Percentiles rank a stretch among this genome's conserved stretches.
Conservation (phyloP, 2,113 vertebrate genomes). For the Tragelaphus strepsiceros region DNA sequence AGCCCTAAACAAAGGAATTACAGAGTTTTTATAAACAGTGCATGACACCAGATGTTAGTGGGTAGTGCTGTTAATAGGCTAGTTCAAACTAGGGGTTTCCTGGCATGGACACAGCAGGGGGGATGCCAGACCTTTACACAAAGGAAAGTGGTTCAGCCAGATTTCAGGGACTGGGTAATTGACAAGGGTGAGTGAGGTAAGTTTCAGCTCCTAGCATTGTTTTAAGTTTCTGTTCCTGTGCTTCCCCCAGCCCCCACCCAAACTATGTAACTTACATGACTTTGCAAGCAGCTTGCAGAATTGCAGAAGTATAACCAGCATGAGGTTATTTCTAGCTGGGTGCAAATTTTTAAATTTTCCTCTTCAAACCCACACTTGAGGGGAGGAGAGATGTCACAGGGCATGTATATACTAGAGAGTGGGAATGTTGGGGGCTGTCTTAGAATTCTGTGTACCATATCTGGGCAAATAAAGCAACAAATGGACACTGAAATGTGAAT, state of each 20-base stretch:
- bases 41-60: background rate
- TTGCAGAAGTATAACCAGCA: background rate
- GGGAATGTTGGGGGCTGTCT: background rate
- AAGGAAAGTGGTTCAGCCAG: background rate
- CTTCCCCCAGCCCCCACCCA: background rate
- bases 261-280: background rate
- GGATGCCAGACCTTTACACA: background rate
- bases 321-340: background rate
- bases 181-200: background rate
- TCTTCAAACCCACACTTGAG: background rate
- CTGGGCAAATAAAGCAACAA: background rate
- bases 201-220: background rate
- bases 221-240: background rate
- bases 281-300: background rate
- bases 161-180: background rate
- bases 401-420: background rate
- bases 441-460: background rate
- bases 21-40: background rate
- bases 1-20: background rate
- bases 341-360: background rate
- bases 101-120: background rate
- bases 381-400: background rate
- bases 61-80: background rate
- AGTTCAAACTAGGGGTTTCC: background rate
- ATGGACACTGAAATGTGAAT: background rate